Evolutionary conservation across 2,113 vertebrate species (phyloP).

Genomic region (Ceuthmochares aereus): DNA sequence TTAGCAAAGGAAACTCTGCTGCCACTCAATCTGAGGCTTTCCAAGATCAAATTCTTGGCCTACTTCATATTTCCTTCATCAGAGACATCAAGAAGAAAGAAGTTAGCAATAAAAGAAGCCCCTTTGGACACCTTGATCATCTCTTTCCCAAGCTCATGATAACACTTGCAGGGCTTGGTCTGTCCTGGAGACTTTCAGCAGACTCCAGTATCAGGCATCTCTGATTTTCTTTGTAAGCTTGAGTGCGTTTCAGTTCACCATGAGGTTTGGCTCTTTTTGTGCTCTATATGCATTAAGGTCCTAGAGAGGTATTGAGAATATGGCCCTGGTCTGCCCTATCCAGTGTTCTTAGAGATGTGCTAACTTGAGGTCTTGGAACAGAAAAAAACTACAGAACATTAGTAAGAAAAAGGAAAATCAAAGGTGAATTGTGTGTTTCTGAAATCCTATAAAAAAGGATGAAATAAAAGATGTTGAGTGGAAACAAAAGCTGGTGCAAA

Average conservation of each 20-base stretch:
- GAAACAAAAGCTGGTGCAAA: not conserved
- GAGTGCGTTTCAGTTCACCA: not conserved
- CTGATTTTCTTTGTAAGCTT: not conserved
- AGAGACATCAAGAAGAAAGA: not conserved
- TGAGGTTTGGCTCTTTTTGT: not conserved
- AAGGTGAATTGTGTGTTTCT: accelerated
- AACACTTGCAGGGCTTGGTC: not conserved
- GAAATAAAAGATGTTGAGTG: not conserved
- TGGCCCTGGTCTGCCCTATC: not conserved
- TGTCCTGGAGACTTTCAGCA: not conserved
- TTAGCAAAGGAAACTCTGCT: not conserved
- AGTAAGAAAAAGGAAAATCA: not conserved
- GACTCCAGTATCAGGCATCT: not conserved
- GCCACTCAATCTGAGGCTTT: not conserved
- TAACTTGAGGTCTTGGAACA: not conserved
- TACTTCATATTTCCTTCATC: not conserved
- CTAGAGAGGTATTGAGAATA: not conserved
- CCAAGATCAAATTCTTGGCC: not conserved
- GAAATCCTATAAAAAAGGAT: not conserved
- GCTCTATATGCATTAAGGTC: not conserved
- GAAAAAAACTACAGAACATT: not conserved
- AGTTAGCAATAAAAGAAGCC: not conserved
- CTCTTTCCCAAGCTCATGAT: not conserved
- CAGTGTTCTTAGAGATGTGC: not conserved
- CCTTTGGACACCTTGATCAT: not conserved